phyloP scores from a whole-genome alignment of 1,140 invertebrate species.

The Caenorhabditis elegans region DNA sequence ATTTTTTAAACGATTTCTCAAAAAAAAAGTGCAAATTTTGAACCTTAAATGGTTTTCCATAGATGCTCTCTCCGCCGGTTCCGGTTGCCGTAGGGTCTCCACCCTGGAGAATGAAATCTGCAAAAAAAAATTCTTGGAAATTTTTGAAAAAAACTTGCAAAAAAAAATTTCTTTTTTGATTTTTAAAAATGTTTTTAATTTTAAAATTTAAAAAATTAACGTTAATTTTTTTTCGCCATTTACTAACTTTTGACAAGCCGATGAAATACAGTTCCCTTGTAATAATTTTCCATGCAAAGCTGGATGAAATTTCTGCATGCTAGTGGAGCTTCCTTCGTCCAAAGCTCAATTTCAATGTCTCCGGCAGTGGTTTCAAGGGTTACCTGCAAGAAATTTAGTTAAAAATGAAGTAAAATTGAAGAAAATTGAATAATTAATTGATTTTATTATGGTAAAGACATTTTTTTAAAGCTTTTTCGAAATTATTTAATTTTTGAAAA shows the following conservation, averaged over 20 bases:
- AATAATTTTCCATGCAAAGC: conserved; percentile 93
- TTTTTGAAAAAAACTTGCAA: background rate
- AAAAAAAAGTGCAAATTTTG: too few relatives aligned
- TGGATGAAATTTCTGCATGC: conserved; percentile 96
- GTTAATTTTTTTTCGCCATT: background rate
- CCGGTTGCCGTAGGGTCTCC: conserved; percentile 95
- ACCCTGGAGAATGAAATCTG: conserved; percentile 88
- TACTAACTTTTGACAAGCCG: conserved; percentile 67
- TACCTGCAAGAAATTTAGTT: conserved; percentile 73
- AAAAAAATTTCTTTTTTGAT: too few relatives aligned
- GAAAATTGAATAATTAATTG: too few relatives aligned
- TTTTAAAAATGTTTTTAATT: too few relatives aligned
- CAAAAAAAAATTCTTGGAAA: background rate
- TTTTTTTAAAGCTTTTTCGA: too few relatives aligned
- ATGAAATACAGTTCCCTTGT: conserved; percentile 88
- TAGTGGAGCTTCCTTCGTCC: conserved; percentile 92
- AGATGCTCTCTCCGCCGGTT: conserved; percentile 86
- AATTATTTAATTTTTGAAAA: too few relatives aligned
- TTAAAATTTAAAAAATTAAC: too few relatives aligned
- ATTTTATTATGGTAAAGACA: too few relatives aligned
- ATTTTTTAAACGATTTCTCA: too few relatives aligned
- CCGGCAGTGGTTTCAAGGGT: conserved; percentile 86
- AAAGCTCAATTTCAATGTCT: conserved; percentile 95
- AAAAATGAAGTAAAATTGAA: too few relatives aligned
- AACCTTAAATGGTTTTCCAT: conserved; percentile 88